Evolutionary conservation across 2,888 invertebrate species (phyloP).

Genomic region (Chymomyza procnemis): DNA sequence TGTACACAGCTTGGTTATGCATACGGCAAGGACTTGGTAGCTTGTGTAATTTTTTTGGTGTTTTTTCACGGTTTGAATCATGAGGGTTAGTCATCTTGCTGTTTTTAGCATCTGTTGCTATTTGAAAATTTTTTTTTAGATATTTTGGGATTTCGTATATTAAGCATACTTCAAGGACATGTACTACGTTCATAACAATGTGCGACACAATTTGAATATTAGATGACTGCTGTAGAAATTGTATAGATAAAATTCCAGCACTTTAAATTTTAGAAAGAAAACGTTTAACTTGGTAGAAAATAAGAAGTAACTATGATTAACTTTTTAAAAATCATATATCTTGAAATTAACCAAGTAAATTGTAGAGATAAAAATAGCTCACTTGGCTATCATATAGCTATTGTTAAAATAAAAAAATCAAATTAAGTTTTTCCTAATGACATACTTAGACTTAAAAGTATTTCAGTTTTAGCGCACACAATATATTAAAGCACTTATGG

Average conservation of each 20-base stretch:
- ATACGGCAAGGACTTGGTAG: conserved; percentile 26
- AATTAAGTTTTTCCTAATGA: too few relatives aligned
- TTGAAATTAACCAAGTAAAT: too few relatives aligned
- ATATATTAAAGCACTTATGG: too few relatives aligned
- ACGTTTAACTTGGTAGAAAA: too few relatives aligned
- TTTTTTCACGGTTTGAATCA: conserved; percentile 48
- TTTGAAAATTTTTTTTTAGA: conserved; percentile 3
- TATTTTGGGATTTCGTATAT: not conserved
- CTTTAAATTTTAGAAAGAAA: not conserved
- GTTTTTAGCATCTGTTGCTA: conserved; percentile 74
- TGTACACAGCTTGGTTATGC: conserved; percentile 11
- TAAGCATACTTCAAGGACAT: conserved; percentile 7
- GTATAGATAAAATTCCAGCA: not conserved
- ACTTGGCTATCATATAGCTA: too few relatives aligned
- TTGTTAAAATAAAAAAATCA: too few relatives aligned
- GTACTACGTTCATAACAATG: conserved; percentile 55
- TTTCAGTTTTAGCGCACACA: too few relatives aligned
- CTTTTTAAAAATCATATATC: too few relatives aligned
- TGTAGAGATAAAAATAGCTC: too few relatives aligned
- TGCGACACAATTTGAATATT: conserved; percentile 73
- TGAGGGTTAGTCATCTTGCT: conserved; percentile 66
- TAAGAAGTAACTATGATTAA: too few relatives aligned
- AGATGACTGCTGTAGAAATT: conserved; percentile 34
- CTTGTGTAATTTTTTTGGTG: conserved; percentile 37
- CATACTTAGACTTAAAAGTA: too few relatives aligned